Base-by-base conservation (phyloP, 1,140 invertebrate species). In the Pogonomyrmex californicus region DNA sequence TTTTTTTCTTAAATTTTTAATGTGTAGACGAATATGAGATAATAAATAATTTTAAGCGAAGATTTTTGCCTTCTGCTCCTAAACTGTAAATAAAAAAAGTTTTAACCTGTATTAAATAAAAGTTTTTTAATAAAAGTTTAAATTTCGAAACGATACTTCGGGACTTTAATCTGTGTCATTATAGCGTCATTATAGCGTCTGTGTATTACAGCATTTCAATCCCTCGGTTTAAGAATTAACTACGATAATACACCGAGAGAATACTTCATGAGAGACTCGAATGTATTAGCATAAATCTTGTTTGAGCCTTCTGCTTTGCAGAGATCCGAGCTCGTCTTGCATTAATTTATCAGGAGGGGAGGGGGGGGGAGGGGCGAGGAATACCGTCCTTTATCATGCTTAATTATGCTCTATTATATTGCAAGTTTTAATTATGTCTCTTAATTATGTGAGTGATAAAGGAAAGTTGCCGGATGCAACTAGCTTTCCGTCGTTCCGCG, bases 391-490 rank as follows among this genome's bases (percentile, higher is more conserved):
- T 70, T 56, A 81, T 73, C 51, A 56, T 10, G 30, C 58, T 82
- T 82, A 82, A 73, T 82, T 82, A 82, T 82, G 33, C n/a, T 66
- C 47, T 68, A 68, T 68, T 63, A 6, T 33, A 30, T 73, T 47
- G 60, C 79, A 73, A 82, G 51, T 82, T 82, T 82, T 73, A 82
- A 73, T 82, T 73, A 82, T 81, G n/a, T 58, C 38, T 7, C 63
- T 71, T 56, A 70, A 81, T 68, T 54, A 41, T 58, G 65, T 41
- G 12, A 58, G 38, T 71, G 73, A 82, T 73, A 58, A 58, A 60
- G 79, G 65, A 73, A 73, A 33, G 23, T 56, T n/a, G 66, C 3
- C 51, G 66, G 51, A 82, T 58, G 66, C 30, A 73, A 73, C 23
- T 47, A 58, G n/a, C 38, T 73, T 58, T 23, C 60, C 10, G 30